Conservation (phyloP, 2,797 vertebrate species). For the Sebastes trivittatus region DNA sequence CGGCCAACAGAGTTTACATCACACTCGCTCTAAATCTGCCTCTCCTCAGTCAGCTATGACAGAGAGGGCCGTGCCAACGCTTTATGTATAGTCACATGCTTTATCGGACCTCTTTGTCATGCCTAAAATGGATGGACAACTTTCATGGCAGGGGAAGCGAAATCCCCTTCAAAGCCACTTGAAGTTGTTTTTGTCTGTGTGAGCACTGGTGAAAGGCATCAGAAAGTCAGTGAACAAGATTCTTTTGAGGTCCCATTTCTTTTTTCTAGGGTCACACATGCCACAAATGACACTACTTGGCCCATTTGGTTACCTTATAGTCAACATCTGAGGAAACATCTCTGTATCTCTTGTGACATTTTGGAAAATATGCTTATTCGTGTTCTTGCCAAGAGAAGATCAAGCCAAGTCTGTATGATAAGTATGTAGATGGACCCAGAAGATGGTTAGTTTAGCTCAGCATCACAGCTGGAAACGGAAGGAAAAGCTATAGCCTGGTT, state of each 20-base stretch:
- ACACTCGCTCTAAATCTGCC: constrained; percentile 28
- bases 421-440: not conserved
- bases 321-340: not conserved
- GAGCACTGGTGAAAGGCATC: not conserved
- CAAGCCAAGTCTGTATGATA: not conserved
- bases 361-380: not conserved
- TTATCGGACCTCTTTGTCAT: constrained; percentile 33
- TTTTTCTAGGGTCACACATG: not conserved
- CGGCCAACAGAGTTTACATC: constrained; percentile 20
- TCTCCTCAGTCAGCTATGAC: constrained; percentile 42
- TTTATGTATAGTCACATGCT: constrained; percentile 25
- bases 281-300: not conserved
- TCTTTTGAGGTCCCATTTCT: not conserved
- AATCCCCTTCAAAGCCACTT: constrained; percentile 22
- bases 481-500: not conserved
- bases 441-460: not conserved
- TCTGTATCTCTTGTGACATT: not conserved
- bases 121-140: constrained; percentile 17
- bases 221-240: constrained; percentile 8
- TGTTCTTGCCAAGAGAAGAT: not conserved
- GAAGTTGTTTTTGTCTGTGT: constrained; percentile 24
- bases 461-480: not conserved
- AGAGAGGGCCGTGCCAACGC: constrained; percentile 7
- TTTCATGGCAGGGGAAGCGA: constrained; percentile 1
- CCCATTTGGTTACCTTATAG: not conserved